Evolutionary conservation across 2,113 vertebrate genomes (phyloP).

Genomic region (Zootoca vivipara): DNA sequence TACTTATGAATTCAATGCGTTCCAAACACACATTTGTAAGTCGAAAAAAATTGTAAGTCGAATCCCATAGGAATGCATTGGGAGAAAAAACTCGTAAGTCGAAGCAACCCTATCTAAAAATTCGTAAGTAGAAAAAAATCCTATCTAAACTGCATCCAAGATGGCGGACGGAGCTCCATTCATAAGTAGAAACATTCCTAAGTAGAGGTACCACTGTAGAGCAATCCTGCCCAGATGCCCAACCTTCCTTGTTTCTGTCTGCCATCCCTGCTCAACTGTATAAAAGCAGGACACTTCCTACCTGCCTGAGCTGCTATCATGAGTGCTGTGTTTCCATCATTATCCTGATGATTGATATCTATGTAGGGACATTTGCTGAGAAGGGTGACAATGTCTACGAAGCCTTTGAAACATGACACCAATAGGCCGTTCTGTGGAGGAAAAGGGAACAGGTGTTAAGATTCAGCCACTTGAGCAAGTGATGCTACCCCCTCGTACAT

Average conservation of each 20-base stretch:
- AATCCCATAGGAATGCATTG: no score
- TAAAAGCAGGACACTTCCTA: slow-evolving; percentile 27
- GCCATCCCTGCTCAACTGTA: accelerated
- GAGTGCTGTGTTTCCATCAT: slow-evolving; percentile 88
- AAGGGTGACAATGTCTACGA: slow-evolving; percentile 78
- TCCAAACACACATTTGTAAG: no score
- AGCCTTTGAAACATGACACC: slow-evolving; percentile 85
- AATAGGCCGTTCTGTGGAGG: slow-evolving; percentile 84
- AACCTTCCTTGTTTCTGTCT: neutral
- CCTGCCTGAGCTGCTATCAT: slow-evolving; percentile 94
- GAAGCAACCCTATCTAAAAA: no score
- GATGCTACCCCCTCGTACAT: accelerated
- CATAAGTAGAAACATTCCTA: no score
- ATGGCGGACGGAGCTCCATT: no score
- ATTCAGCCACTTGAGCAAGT: accelerated
- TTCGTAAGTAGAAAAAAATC: no score
- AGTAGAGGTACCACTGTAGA: no score
- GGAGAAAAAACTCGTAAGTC: no score
- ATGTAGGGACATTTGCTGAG: slow-evolving; percentile 83
- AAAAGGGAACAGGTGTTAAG: neutral
- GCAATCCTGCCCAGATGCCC: neutral
- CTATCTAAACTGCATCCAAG: no score
- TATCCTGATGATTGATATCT: slow-evolving; percentile 92
- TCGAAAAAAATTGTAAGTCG: no score
- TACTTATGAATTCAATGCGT: no score